phyloP scores from a whole-genome alignment of 1,140 invertebrate species.

The Armadillidium nasatum region DNA sequence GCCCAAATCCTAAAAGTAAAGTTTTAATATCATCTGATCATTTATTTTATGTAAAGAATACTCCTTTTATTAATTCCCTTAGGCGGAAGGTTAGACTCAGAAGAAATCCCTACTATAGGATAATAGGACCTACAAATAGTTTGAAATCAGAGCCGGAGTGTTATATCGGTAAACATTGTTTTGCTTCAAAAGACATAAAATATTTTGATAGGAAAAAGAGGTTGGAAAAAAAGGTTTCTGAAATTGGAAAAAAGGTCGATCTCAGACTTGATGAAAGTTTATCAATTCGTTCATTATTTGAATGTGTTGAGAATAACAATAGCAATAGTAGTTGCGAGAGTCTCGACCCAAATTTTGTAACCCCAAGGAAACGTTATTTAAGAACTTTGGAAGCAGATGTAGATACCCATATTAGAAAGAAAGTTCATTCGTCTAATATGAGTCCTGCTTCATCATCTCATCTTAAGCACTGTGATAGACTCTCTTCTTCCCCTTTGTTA shows the following conservation, averaged over 20 bases:
- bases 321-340: not conserved
- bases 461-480: not conserved
- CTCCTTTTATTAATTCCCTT: not conserved
- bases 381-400: not conserved
- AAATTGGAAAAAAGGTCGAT: not conserved
- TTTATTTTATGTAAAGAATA: not conserved
- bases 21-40: not conserved
- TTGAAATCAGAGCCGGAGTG: not conserved
- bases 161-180: not conserved
- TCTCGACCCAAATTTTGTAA: not conserved
- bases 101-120: not conserved
- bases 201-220: not conserved
- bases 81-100: not conserved
- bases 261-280: not conserved
- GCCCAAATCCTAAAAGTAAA: not conserved
- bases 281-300: not conserved
- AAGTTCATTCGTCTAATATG: not conserved
- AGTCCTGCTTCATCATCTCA: not conserved
- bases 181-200: not conserved
- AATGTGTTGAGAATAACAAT: not conserved
- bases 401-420: not conserved
- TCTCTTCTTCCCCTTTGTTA: not conserved
- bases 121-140: not conserved
- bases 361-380: slow-evolving; percentile 5
- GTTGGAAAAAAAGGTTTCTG: not conserved